Evolutionary conservation across 2,888 invertebrate genomes (phyloP).

Genomic region (Cryptocephalus moraei): DNA sequence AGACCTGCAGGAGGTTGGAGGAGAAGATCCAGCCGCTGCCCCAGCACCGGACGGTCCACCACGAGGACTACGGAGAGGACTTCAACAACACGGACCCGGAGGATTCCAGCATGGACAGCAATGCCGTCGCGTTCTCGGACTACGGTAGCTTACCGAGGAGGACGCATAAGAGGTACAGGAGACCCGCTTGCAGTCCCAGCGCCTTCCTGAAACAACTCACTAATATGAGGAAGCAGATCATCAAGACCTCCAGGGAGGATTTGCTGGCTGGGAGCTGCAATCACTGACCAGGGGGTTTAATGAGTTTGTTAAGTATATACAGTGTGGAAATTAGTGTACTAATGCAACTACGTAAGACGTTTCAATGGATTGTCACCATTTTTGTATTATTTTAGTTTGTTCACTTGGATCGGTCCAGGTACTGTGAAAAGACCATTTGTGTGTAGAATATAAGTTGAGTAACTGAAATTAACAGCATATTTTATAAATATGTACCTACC

Average conservation of each 20-base stretch:
- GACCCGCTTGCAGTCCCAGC: constrained; percentile 39
- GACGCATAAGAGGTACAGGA: constrained; percentile 18
- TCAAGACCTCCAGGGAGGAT: constrained; percentile 42
- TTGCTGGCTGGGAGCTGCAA: constrained; percentile 17
- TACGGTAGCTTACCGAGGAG: constrained; percentile 35
- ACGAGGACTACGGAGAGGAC: constrained; percentile 7
- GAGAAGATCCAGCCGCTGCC: constrained; percentile 23
- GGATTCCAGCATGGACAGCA: constrained; percentile 33
- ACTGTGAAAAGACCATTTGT: no score
- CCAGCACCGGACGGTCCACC: not conserved
- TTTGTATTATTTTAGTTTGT: not conserved
- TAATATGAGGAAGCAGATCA: constrained; percentile 44
- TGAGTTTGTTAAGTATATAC: no score
- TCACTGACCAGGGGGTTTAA: not conserved
- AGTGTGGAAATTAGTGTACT: no score
- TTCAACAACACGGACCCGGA: constrained; percentile 1
- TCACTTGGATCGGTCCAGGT: no score
- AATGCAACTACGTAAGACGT: no score
- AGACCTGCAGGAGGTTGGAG: constrained; percentile 32
- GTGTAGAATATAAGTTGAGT: no score
- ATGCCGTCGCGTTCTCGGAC: constrained; percentile 31
- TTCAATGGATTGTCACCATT: not conserved
- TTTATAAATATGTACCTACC: no score
- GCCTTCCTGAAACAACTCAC: constrained; percentile 49
- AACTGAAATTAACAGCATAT: no score